These are phyloP conservation scores for Microdon myrmicae DNA, from an alignment of 2,888 invertebrate genomes.

Conservation along the genomic window DNA sequence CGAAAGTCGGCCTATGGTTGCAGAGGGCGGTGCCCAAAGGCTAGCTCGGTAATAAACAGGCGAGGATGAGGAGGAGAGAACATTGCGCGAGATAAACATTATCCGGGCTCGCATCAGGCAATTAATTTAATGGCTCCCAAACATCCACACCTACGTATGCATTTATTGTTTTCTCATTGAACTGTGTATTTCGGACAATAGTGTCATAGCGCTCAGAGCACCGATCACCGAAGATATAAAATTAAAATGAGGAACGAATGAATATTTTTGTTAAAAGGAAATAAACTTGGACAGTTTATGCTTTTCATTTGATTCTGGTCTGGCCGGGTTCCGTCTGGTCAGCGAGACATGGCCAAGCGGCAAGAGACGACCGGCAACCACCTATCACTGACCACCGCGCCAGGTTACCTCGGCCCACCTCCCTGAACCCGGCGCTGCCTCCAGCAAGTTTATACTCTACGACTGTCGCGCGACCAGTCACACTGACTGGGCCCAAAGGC, in stretches of 20 bases:
- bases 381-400: conserved; percentile 14
- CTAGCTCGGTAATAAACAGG: too few relatives aligned
- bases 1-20: conserved; percentile 7
- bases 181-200: conserved; percentile 16
- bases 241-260: conserved; percentile 33
- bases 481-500: conserved; percentile 17
- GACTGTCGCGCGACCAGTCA: conserved; percentile 22
- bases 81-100: conserved; percentile 19
- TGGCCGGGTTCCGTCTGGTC: too few relatives aligned
- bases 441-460: too few relatives aligned
- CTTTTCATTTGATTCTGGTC: conserved; percentile 26
- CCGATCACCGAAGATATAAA: conserved; percentile 23
- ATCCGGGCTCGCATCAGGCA: conserved; percentile 23
- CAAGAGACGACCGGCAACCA: too few relatives aligned
- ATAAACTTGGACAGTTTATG: conserved; percentile 29
- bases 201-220: conserved; percentile 19
- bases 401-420: conserved; percentile 8
- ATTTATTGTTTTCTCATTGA: conserved; percentile 20
- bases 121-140: conserved; percentile 29
- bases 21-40: too few relatives aligned
- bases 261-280: conserved; percentile 34
- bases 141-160: conserved; percentile 21
- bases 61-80: conserved; percentile 7
- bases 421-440: too few relatives aligned
- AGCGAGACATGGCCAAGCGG: too few relatives aligned